A percentile compares a stretch with the other conserved stretches of the same genome.
These are phyloP conservation scores for Atlantisia rogersi DNA, from an alignment of 2,113 vertebrate genomes.

Conservation along the genomic window DNA sequence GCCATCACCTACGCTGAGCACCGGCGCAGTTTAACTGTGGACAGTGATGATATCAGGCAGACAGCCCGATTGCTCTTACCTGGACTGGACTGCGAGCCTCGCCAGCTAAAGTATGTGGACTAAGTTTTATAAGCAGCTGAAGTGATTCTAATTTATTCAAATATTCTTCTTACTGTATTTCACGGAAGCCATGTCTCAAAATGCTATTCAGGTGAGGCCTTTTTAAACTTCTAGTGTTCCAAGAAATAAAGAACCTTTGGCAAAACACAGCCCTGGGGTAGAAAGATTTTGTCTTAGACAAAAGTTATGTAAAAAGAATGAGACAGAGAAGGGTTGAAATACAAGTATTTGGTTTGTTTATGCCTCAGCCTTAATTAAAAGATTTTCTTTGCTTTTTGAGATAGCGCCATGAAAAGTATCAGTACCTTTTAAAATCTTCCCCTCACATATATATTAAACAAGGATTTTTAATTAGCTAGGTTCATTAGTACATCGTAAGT, in stretches of 20 bases:
- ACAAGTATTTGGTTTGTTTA: not conserved
- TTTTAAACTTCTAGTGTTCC: fast-evolving
- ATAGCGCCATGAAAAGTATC: not conserved
- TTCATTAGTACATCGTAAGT: not conserved
- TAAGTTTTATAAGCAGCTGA: not conserved
- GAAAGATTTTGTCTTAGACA: not conserved
- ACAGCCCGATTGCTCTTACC: slow-evolving; percentile 91
- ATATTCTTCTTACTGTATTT: fast-evolving
- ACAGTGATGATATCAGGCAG: slow-evolving; percentile 95
- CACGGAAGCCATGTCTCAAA: fast-evolving
- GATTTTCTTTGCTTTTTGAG: not conserved
- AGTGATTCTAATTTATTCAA: not conserved
- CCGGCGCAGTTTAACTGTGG: slow-evolving; percentile 91
- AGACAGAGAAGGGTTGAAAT: not conserved
- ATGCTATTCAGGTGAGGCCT: fast-evolving
- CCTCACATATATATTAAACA: not conserved
- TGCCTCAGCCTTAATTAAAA: not conserved
- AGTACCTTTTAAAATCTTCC: not conserved
- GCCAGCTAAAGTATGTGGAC: slow-evolving; percentile 89
- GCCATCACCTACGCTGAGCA: slow-evolving; percentile 96
- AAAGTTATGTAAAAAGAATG: not conserved
- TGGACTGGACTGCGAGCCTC: slow-evolving; percentile 94
- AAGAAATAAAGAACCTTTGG: not conserved
- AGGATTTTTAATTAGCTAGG: not conserved
- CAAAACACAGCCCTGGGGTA: not conserved